Percentiles rank a stretch among this genome's conserved stretches.
phyloP scores from a whole-genome alignment of 2,888 invertebrate species.

The Epiblema foenella region DNA sequence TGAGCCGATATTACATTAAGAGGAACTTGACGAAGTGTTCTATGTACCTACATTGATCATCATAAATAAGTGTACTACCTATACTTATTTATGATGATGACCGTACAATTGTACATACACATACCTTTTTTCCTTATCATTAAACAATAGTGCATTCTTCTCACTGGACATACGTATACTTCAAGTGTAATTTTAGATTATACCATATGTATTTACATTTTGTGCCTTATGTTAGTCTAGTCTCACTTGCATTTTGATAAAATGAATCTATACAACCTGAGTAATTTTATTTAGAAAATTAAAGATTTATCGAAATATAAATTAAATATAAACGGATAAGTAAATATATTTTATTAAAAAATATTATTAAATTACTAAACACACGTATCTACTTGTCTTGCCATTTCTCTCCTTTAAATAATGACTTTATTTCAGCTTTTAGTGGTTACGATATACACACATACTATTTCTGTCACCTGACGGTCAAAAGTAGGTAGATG shows the following conservation, averaged over 20 bases:
- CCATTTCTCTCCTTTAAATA: not conserved
- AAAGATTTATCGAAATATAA: not conserved
- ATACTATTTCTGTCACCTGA: not conserved
- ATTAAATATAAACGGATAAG: not conserved
- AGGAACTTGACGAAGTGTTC: no score
- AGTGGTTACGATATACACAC: not conserved
- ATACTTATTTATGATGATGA: no score
- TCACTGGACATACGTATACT: no score
- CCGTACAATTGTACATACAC: no score
- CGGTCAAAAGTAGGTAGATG: not conserved
- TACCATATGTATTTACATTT: no score
- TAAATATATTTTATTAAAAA: slow-evolving; percentile 1
- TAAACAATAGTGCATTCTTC: no score
- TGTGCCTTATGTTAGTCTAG: no score
- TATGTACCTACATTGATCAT: no score
- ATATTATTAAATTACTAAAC: not conserved
- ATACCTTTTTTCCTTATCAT: no score
- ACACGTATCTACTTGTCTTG: not conserved
- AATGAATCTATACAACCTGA: not conserved
- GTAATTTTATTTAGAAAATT: not conserved
- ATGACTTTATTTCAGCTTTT: not conserved
- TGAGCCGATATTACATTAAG: not conserved
- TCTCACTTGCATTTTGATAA: no score
- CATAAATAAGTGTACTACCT: no score
- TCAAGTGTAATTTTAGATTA: no score